These are phyloP conservation scores for Acanthosoma haemorrhoidale DNA, from an alignment of 2,888 invertebrate genomes.

Conservation along the genomic window DNA sequence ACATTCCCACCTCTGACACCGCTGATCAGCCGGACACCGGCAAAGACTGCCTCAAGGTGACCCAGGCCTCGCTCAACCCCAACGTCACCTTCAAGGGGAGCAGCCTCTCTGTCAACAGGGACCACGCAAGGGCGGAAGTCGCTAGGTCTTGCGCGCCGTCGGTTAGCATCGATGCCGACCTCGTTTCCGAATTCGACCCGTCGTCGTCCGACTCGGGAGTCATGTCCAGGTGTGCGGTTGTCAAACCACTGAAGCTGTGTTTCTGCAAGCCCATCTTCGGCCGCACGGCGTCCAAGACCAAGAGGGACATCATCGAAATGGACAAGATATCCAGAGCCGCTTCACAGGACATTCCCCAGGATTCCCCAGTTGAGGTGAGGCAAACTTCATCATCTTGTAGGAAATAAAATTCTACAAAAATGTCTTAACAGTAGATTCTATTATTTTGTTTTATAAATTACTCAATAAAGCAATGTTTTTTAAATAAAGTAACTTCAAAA, in stretches of 20 bases:
- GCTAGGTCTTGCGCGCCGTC: constrained; percentile 68
- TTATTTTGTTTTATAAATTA: too few species aligned
- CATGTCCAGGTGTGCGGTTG: constrained; percentile 82
- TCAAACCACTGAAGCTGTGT: constrained; percentile 79
- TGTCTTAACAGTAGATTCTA: too few species aligned
- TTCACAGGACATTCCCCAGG: constrained; percentile 33
- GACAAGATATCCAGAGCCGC: constrained; percentile 38
- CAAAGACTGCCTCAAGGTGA: constrained; percentile 67
- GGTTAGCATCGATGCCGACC: constrained; percentile 81
- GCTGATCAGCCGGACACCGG: constrained; percentile 39
- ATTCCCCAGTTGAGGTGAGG: constrained; percentile 24
- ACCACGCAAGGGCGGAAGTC: constrained; percentile 52
- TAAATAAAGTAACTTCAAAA: too few species aligned
- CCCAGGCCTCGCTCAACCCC: constrained; percentile 42
- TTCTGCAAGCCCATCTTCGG: constrained; percentile 80
- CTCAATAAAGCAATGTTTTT: too few species aligned
- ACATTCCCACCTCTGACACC: constrained; percentile 75
- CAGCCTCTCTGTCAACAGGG: constrained; percentile 68
- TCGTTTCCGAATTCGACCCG: constrained; percentile 88
- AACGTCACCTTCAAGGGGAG: constrained; percentile 50
- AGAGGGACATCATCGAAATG: constrained; percentile 43
- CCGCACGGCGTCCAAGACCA: constrained; percentile 52
- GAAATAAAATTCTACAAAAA: too few species aligned
- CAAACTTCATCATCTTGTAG: too few species aligned
- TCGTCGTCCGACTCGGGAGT: constrained; percentile 88